phyloP scores from a whole-genome alignment of 2,797 vertebrate species.

The Avahi laniger region DNA sequence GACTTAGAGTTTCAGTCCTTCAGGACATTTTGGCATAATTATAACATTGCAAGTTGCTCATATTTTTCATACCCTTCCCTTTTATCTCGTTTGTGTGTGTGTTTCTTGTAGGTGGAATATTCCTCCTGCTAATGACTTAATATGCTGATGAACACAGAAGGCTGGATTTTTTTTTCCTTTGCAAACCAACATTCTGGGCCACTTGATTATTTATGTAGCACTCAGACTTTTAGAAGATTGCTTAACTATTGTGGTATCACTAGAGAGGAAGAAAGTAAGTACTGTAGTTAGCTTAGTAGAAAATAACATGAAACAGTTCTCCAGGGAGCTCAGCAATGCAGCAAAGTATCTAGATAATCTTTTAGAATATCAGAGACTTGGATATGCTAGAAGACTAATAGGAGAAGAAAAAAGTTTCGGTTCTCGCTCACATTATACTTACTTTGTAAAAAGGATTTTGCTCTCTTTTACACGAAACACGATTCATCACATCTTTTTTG shows the following conservation, averaged over 20 bases:
- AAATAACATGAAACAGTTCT: not conserved
- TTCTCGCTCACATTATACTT: not conserved
- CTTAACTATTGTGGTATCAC: not conserved
- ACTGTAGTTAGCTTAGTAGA: not conserved
- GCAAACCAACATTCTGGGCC: not conserved
- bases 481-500: constrained; percentile 24
- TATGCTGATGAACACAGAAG: not conserved
- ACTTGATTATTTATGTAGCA: not conserved
- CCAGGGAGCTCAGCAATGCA: not conserved
- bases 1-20: not conserved
- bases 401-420: not conserved
- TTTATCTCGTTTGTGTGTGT: not conserved
- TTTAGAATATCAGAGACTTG: not conserved
- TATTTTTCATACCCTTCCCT: not conserved
- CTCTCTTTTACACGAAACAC: constrained; percentile 15
- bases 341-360: not conserved
- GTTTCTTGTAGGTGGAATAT: not conserved
- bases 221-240: constrained; percentile 18
- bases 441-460: not conserved
- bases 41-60: not conserved
- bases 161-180: not conserved
- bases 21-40: not conserved
- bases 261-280: not conserved
- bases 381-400: not conserved
- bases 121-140: not conserved